These are phyloP conservation scores for Pachycephus smyrnensis DNA, from an alignment of 2,888 invertebrate species.

Conservation along the genomic window DNA sequence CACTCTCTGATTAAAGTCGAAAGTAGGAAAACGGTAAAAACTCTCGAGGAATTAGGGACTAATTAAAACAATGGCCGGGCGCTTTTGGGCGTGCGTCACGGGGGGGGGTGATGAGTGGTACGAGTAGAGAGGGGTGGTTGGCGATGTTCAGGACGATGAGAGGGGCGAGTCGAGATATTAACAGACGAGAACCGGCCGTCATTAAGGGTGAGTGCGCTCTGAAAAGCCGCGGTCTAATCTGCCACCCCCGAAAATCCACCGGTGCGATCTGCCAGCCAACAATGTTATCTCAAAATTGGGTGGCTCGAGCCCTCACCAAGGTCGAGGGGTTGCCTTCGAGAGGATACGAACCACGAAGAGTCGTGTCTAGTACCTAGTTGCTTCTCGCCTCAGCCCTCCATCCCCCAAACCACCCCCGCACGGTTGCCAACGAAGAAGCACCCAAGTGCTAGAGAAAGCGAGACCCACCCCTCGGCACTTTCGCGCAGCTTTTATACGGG, in stretches of 20 bases:
- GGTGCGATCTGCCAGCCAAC: slow-evolving; percentile 2
- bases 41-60: slow-evolving; percentile 47
- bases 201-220: background rate
- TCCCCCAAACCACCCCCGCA: background rate
- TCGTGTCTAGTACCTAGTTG: background rate
- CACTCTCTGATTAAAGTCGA: slow-evolving; percentile 6
- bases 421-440: background rate
- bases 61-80: slow-evolving; percentile 46
- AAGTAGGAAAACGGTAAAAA: background rate
- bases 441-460: background rate
- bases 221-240: slow-evolving; percentile 27
- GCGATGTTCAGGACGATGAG: background rate
- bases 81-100: slow-evolving; percentile 20
- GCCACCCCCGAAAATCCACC: slow-evolving; percentile 14
- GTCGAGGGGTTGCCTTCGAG: background rate
- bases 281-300: slow-evolving; percentile 27
- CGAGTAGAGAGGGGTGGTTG: background rate
- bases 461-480: background rate
- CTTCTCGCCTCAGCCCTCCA: background rate
- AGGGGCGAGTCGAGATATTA: slow-evolving; percentile 2
- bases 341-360: background rate
- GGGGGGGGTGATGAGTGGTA: background rate
- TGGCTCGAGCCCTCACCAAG: slow-evolving; percentile 15
- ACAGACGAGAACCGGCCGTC: slow-evolving; percentile 1
- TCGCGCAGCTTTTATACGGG: background rate